These are phyloP conservation scores for Drosophila monieri DNA, from an alignment of 2,888 invertebrate genomes.

Conservation along the genomic window DNA sequence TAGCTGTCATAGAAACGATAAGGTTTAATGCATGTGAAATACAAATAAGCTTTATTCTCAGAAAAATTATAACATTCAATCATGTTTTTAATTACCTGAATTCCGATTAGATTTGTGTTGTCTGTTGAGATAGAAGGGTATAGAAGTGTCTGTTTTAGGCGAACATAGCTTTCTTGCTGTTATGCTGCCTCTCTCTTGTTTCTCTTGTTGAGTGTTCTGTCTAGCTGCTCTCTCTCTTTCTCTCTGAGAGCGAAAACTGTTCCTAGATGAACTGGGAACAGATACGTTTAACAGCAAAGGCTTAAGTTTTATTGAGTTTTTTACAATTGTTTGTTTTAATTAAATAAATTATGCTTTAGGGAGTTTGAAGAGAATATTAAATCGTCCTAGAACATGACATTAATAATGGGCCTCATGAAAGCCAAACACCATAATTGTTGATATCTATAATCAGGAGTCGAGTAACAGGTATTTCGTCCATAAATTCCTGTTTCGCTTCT, in stretches of 20 bases:
- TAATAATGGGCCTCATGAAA: constrained; percentile 1
- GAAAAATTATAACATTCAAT: too few species aligned
- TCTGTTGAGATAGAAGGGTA: background rate
- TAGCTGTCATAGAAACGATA: background rate
- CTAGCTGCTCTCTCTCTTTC: constrained; percentile 31
- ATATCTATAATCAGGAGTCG: background rate
- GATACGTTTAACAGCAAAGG: background rate
- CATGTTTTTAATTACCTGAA: background rate
- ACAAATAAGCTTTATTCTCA: too few species aligned
- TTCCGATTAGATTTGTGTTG: background rate
- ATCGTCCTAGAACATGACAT: too few species aligned
- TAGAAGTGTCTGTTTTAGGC: background rate
- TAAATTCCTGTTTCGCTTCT: background rate
- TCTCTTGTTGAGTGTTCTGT: constrained; percentile 28
- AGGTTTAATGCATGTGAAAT: background rate
- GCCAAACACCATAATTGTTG: background rate
- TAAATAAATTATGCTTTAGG: background rate
- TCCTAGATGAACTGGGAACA: background rate
- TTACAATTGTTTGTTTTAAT: background rate
- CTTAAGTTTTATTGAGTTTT: background rate
- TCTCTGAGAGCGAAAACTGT: constrained; percentile 24
- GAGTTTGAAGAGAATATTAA: background rate
- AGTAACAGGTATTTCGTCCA: constrained; percentile 22
- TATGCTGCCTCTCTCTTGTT: constrained; percentile 56
- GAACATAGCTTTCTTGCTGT: constrained; percentile 21